These are phyloP conservation scores for Illadopsis cleaveri DNA, from an alignment of 2,113 vertebrate genomes.

Conservation along the genomic window DNA sequence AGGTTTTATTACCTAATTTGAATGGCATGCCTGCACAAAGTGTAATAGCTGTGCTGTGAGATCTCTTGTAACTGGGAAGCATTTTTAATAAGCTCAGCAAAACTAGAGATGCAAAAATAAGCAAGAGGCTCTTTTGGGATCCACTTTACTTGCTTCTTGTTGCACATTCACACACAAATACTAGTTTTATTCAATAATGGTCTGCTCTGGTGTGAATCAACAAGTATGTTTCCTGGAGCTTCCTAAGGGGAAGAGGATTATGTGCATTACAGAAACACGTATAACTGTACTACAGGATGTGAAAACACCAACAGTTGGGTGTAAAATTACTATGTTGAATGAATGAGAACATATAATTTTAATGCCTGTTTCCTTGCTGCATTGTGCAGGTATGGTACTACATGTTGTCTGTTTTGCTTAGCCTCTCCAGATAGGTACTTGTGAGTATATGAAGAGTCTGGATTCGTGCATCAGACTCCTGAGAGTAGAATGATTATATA, in stretches of 20 bases:
- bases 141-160: not conserved
- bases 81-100: conserved; percentile 11
- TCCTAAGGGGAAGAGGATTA: not conserved
- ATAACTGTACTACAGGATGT: not conserved
- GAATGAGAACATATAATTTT: not conserved
- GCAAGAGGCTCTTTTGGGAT: not conserved
- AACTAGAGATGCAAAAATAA: conserved; percentile 2
- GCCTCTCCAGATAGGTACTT: not conserved
- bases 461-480: not conserved
- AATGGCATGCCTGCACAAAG: conserved; percentile 1
- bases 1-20: conserved; percentile 34
- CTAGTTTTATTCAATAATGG: not conserved
- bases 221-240: not conserved
- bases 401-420: not conserved
- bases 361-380: not conserved
- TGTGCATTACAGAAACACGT: not conserved
- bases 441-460: not conserved
- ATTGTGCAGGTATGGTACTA: not conserved
- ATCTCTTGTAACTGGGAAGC: not conserved
- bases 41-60: not conserved
- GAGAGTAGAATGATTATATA: not conserved
- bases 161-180: not conserved
- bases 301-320: not conserved
- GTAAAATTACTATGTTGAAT: not conserved
- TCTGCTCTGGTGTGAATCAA: not conserved